Evolutionary conservation across 2,888 invertebrate species (phyloP).

Genomic region (Ichneumon xanthorius): DNA sequence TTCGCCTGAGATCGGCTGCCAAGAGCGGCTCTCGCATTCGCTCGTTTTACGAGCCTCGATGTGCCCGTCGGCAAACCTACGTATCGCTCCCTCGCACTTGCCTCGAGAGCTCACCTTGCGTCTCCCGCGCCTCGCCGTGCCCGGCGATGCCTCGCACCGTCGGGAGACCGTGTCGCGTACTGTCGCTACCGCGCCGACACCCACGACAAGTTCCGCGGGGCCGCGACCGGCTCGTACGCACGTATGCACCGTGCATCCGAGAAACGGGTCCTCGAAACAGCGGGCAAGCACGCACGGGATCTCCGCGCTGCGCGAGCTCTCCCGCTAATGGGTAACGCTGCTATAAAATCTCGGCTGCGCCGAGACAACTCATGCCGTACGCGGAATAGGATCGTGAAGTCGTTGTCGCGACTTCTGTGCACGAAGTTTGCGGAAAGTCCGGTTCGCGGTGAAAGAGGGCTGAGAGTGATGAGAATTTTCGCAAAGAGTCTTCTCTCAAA

Average conservation of each 20-base stretch:
- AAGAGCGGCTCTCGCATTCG: slow-evolving; percentile 24
- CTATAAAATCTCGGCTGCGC: slow-evolving; percentile 32
- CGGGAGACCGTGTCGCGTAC: slow-evolving; percentile 30
- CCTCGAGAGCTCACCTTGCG: slow-evolving; percentile 54
- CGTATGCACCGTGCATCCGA: slow-evolving; percentile 9
- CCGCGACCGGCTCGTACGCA: slow-evolving; percentile 43
- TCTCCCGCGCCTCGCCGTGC: slow-evolving; percentile 18
- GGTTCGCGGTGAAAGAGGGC: too few species aligned
- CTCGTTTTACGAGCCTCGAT: slow-evolving; percentile 64
- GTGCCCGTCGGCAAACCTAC: slow-evolving; percentile 23
- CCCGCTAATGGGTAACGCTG: slow-evolving; percentile 46
- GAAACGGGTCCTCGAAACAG: slow-evolving; percentile 11
- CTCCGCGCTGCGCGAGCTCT: slow-evolving; percentile 18
- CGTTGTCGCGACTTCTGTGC: slow-evolving; percentile 34
- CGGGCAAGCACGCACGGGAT: slow-evolving; percentile 22
- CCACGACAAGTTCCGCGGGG: slow-evolving; percentile 57
- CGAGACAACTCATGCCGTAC: slow-evolving; percentile 40
- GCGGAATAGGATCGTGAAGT: slow-evolving; percentile 41
- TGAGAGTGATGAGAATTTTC: too few species aligned
- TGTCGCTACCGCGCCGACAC: slow-evolving; percentile 53
- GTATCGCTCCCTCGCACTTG: slow-evolving; percentile 58
- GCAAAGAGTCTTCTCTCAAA: too few species aligned
- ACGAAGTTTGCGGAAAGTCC: not conserved
- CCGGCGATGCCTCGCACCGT: slow-evolving; percentile 27
- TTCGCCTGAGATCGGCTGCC: slow-evolving; percentile 38